Base-by-base conservation (phyloP, 2,113 vertebrate species). In the Megaceryle maxima region DNA sequence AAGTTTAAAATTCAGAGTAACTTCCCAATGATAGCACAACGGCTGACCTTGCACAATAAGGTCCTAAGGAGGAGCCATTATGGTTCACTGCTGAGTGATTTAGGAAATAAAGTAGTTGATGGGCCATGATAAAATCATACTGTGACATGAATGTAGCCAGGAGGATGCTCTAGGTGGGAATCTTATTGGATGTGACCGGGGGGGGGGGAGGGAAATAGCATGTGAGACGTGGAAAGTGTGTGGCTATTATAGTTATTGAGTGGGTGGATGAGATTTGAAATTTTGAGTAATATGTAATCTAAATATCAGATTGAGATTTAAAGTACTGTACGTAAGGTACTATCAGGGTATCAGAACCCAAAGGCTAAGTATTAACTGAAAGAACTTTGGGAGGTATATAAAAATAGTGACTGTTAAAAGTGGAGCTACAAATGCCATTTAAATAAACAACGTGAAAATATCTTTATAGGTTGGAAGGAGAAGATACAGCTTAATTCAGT, bases 1-100 rank as follows among this genome's bases (percentile, higher is more conserved):
- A 93, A 95, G 76, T 87, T 94, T 66, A 68, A 81, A 70, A 94
- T 91, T 75, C 60, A 87, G 63, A 83, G 79, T 48, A 77, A 59
- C 81, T 83, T 92, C 62, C 46, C 48, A 26, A 3, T 16, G 56
- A 18, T 69, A 80, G 33, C 26, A 41, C 69, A 39, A 68, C 3
- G 26, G 31, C 66, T 77, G 83, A 73, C 73, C 95, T 75, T 73
- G 37, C 17, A 14, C 26, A 50, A 51, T 59, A 69, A 78, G 51
- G 72, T 96, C 59, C 72, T 33, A 17, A 83, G 50, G 55, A 95
- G 70, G 26, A 73, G 67, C 69, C 48, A 4, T 25, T 33, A 29
- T 2, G 26, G 62, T 28, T 93, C 13, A 0, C 21, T 92, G 78
- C 51, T 22, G 79, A 60, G 31, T 59, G 91, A 56, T 77, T 88